Evolutionary conservation across 2,888 invertebrate species (phyloP).

Genomic region (Bombyx huttoni): DNA sequence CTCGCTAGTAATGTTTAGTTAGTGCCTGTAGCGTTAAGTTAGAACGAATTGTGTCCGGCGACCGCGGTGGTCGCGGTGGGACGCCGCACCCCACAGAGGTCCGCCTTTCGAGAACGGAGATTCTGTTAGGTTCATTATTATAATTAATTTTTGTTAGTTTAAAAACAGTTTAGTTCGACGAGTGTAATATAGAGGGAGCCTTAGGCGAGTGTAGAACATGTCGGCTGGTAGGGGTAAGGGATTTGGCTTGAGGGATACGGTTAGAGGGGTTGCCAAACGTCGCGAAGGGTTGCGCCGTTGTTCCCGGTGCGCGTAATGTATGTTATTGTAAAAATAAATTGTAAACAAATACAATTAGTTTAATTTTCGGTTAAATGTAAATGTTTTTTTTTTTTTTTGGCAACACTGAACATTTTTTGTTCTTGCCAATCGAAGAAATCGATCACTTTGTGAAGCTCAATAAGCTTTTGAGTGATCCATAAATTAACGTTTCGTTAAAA

Average conservation of each 20-base stretch:
- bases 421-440: too few relatives aligned
- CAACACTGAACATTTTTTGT: too few relatives aligned
- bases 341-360: too few relatives aligned
- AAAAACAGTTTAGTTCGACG: constrained; percentile 17
- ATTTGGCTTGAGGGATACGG: neutral
- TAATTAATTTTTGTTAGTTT: constrained; percentile 27
- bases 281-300: neutral
- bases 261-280: neutral
- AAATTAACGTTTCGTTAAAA: too few relatives aligned
- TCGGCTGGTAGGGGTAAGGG: constrained; percentile 7
- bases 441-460: too few relatives aligned
- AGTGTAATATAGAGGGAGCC: constrained; percentile 23
- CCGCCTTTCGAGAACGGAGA: constrained; percentile 32
- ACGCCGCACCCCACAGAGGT: constrained; percentile 30
- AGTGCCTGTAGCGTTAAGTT: constrained; percentile 65
- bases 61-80: constrained; percentile 30
- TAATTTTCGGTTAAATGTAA: too few relatives aligned
- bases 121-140: constrained; percentile 33
- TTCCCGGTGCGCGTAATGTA: too few relatives aligned
- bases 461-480: too few relatives aligned
- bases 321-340: too few relatives aligned
- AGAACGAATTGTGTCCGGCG: constrained; percentile 37
- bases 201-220: constrained; percentile 17
- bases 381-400: too few relatives aligned
- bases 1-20: constrained; percentile 70